phyloP scores from a whole-genome alignment of 2,888 invertebrate genomes.

The Agelastica alni region DNA sequence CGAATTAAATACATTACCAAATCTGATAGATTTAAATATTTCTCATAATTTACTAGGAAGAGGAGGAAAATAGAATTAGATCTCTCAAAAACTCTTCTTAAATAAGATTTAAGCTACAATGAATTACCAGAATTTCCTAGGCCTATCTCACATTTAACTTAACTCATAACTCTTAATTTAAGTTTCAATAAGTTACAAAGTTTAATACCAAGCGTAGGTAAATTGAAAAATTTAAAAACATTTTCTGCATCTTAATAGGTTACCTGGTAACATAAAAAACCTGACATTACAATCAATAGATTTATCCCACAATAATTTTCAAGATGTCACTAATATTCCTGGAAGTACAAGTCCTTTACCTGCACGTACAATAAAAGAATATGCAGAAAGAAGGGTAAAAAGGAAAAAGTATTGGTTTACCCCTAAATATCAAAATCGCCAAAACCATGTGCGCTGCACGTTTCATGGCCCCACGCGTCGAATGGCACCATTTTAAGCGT shows the following conservation, averaged over 20 bases:
- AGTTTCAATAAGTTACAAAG: slow-evolving; percentile 64
- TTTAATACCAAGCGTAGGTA: slow-evolving; percentile 70
- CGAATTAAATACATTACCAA: slow-evolving; percentile 68
- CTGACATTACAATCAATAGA: slow-evolving; percentile 62
- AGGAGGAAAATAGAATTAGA: slow-evolving; percentile 69
- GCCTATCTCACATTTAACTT: slow-evolving; percentile 65
- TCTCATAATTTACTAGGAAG: slow-evolving; percentile 68
- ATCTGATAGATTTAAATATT: slow-evolving; percentile 66
- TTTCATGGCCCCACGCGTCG: no score
- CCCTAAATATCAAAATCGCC: no score
- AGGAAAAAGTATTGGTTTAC: no score
- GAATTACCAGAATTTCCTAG: slow-evolving; percentile 63
- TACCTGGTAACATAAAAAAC: slow-evolving; percentile 67
- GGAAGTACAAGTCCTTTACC: slow-evolving; percentile 48
- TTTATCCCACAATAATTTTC: slow-evolving; percentile 63
- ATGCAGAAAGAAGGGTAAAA: slow-evolving; percentile 62
- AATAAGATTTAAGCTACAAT: slow-evolving; percentile 70
- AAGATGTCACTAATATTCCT: slow-evolving; percentile 36
- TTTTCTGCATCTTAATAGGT: slow-evolving; percentile 59
- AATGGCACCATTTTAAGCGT: no score
- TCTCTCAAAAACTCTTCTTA: slow-evolving; percentile 59
- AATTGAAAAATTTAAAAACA: slow-evolving; percentile 60
- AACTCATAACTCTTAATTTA: slow-evolving; percentile 66
- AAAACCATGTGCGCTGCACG: no score
- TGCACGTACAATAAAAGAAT: slow-evolving; percentile 61